These are phyloP conservation scores for Erebia aethiops DNA, from an alignment of 2,888 invertebrate species.

Conservation along the genomic window DNA sequence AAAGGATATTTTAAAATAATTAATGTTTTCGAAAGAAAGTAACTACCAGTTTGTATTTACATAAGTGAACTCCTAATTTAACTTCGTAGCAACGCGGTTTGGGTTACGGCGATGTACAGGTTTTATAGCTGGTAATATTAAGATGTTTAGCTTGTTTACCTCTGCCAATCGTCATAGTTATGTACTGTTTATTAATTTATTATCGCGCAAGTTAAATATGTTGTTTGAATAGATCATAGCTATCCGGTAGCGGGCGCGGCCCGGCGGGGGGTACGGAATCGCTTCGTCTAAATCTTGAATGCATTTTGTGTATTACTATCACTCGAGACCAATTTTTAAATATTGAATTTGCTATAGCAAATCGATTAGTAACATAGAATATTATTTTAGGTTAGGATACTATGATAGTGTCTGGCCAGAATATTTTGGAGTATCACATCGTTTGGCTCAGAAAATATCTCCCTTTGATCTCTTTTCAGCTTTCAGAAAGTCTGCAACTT, in stretches of 20 bases:
- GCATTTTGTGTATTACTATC: conserved; percentile 75
- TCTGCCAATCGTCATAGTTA: conserved; percentile 82
- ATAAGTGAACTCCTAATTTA: conserved; percentile 76
- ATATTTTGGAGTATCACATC: conserved; percentile 83
- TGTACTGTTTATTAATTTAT: conserved; percentile 81
- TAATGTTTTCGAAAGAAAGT: conserved; percentile 78
- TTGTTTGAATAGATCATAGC: conserved; percentile 82
- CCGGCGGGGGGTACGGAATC: conserved; percentile 45
- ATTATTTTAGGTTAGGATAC: conserved; percentile 83
- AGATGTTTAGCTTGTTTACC: conserved; percentile 82
- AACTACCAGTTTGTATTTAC: conserved; percentile 81
- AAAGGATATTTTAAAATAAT: conserved; percentile 82
- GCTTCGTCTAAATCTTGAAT: conserved; percentile 73
- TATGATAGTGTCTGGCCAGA: conserved; percentile 83
- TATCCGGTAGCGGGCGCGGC: conserved; percentile 67
- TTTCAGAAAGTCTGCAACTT: conserved; percentile 82
- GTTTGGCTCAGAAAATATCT: conserved; percentile 83
- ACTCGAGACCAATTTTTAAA: conserved; percentile 80
- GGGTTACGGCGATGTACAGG: conserved; percentile 82
- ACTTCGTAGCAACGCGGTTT: conserved; percentile 74
- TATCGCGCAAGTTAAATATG: conserved; percentile 78
- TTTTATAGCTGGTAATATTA: conserved; percentile 83
- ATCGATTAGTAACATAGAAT: conserved; percentile 78
- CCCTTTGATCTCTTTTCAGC: conserved; percentile 82
- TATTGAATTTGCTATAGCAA: conserved; percentile 79